phyloP scores from a whole-genome alignment of 2,888 invertebrate species.

The Lithophane ornitopus region DNA sequence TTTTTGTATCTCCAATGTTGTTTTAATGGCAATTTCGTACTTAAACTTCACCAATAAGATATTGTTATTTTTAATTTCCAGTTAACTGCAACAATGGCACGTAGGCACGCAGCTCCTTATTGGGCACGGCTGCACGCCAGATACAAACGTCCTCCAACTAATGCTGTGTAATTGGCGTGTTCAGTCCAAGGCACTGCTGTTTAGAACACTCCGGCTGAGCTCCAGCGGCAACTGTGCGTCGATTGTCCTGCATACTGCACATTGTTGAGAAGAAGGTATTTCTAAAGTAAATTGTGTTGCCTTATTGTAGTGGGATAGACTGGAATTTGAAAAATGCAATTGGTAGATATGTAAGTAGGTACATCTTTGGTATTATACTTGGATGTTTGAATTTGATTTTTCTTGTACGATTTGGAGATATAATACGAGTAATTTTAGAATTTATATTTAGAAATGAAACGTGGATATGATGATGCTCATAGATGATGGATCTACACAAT shows the following conservation, averaged over 20 bases:
- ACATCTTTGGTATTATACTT: background rate
- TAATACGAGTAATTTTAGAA: background rate
- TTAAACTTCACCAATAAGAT: slow-evolving; percentile 10
- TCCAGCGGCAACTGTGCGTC: slow-evolving; percentile 53
- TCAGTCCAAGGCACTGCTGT: slow-evolving; percentile 63
- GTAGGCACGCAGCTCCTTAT: slow-evolving; percentile 60
- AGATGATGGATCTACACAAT: background rate
- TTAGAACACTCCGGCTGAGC: slow-evolving; percentile 61
- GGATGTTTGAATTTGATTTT: background rate
- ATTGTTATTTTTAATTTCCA: slow-evolving; percentile 52
- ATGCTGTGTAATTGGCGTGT: slow-evolving; percentile 72
- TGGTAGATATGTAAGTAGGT: background rate
- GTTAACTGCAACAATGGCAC: slow-evolving; percentile 53
- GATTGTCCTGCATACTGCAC: slow-evolving; percentile 58
- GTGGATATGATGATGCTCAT: background rate
- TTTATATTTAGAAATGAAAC: background rate
- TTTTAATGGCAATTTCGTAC: slow-evolving; percentile 16
- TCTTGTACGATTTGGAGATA: background rate
- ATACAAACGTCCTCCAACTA: slow-evolving; percentile 68
- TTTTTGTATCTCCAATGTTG: background rate
- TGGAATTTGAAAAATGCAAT: slow-evolving; percentile 32
- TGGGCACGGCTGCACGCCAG: slow-evolving; percentile 53
- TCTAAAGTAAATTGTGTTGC: slow-evolving; percentile 47
- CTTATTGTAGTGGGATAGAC: slow-evolving; percentile 9
- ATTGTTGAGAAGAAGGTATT: slow-evolving; percentile 41